A percentile compares a stretch with the other conserved stretches of the same genome.
Evolutionary conservation across 2,888 invertebrate genomes (phyloP).

Genomic region (Sinohyriopsis cumingii): DNA sequence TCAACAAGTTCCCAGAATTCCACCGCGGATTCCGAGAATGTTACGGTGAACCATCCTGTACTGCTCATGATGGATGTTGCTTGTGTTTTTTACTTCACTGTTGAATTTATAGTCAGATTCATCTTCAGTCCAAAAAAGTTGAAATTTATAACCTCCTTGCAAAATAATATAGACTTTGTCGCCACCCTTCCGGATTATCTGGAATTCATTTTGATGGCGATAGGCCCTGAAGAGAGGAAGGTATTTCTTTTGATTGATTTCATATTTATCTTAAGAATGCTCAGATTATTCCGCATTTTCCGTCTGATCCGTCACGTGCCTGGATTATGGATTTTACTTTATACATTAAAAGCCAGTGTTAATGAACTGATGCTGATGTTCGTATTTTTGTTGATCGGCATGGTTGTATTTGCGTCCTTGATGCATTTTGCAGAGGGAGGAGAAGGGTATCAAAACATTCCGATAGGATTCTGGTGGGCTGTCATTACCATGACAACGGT

Average conservation of each 20-base stretch:
- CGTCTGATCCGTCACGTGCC: constrained; percentile 66
- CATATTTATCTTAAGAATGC: constrained; percentile 64
- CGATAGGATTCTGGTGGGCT: constrained; percentile 69
- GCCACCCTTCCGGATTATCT: constrained; percentile 67
- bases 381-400: constrained; percentile 67
- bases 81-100: constrained; percentile 64
- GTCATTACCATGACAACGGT: constrained; percentile 70
- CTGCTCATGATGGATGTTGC: constrained; percentile 62
- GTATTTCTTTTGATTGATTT: constrained; percentile 62
- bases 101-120: constrained; percentile 64
- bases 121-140: constrained; percentile 62
- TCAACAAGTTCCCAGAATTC: constrained; percentile 2
- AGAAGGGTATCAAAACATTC: constrained; percentile 65
- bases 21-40: constrained; percentile 9
- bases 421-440: constrained; percentile 66
- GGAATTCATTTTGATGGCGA: constrained; percentile 54
- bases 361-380: constrained; percentile 68
- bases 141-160: constrained; percentile 60
- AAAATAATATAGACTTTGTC: constrained; percentile 66
- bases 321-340: constrained; percentile 67
- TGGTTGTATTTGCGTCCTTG: constrained; percentile 68
- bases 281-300: constrained; percentile 65
- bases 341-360: constrained; percentile 67
- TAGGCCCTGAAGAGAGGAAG: constrained; percentile 47
- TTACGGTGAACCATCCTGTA: constrained; percentile 53